Conservation (phyloP, 2,113 vertebrate genomes). For the Python bivittatus region DNA sequence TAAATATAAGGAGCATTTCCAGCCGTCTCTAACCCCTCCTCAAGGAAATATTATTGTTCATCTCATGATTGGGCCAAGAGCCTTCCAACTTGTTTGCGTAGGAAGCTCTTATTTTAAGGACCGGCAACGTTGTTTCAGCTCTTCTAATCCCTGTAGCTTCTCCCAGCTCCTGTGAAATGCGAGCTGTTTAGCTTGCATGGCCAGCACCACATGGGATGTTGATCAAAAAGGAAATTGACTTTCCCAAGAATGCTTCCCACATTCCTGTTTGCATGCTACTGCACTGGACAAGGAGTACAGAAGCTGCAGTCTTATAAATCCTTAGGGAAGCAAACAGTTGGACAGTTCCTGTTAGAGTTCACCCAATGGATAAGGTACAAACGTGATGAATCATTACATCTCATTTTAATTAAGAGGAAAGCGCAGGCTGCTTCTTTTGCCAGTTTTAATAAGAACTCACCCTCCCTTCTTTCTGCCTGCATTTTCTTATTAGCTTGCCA, state of each 20-base stretch:
- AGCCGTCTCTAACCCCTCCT: neutral
- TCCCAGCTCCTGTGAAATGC: neutral
- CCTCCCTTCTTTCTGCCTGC: neutral
- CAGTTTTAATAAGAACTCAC: neutral
- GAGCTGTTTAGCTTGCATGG: neutral
- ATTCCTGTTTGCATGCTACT: neutral
- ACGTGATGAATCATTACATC: slow-evolving; percentile 52
- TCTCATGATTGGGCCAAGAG: neutral
- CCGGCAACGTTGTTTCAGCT: neutral
- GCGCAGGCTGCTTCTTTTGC: neutral
- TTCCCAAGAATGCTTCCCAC: neutral
- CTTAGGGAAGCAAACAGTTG: neutral
- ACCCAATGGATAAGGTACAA: slow-evolving; percentile 45
- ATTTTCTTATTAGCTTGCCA: slow-evolving; percentile 29
- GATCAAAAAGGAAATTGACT: neutral
- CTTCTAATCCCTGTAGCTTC: neutral
- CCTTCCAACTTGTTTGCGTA: neutral
- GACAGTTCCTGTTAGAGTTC: neutral
- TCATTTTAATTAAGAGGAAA: slow-evolving; percentile 48
- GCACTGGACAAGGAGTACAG: neutral
- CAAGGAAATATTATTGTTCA: neutral
- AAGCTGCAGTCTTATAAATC: neutral
- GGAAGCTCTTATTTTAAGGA: neutral
- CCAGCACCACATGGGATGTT: neutral
- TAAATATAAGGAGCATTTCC: neutral